Evolutionary conservation across 2,888 invertebrate species (phyloP).

Genomic region (Eubasilissa splendida): DNA sequence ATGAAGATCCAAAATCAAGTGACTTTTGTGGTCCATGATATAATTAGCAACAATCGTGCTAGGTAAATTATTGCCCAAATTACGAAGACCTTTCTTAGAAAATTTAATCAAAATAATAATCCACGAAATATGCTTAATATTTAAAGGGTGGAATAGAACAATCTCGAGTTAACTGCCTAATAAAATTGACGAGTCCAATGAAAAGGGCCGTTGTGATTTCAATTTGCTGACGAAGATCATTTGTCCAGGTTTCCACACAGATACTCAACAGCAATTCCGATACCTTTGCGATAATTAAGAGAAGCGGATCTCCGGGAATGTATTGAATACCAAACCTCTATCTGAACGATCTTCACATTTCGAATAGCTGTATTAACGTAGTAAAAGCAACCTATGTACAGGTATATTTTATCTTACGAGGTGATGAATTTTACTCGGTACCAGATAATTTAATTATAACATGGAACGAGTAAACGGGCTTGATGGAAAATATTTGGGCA

Average conservation of each 20-base stretch:
- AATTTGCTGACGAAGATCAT: constrained; percentile 31
- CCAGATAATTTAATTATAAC: too few relatives aligned
- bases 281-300: constrained; percentile 44
- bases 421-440: neutral
- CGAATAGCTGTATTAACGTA: neutral
- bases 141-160: constrained; percentile 12
- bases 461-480: neutral
- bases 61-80: neutral
- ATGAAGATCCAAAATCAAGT: too few relatives aligned
- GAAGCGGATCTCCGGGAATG: constrained; percentile 20
- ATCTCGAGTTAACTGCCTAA: neutral
- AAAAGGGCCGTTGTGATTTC: constrained; percentile 32
- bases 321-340: constrained; percentile 22
- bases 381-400: neutral
- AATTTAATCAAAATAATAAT: constrained; percentile 23
- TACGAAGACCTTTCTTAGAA: constrained; percentile 7
- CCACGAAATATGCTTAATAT: neutral
- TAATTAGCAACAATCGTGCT: neutral
- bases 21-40: too few relatives aligned
- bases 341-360: neutral
- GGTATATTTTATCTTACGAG: too few relatives aligned
- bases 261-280: constrained; percentile 20
- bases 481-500: constrained; percentile 11
- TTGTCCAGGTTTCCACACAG: constrained; percentile 34
- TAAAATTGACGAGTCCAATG: constrained; percentile 24